Base-by-base conservation (phyloP, 2,888 invertebrate genomes). In the Eupithecia abbreviata region DNA sequence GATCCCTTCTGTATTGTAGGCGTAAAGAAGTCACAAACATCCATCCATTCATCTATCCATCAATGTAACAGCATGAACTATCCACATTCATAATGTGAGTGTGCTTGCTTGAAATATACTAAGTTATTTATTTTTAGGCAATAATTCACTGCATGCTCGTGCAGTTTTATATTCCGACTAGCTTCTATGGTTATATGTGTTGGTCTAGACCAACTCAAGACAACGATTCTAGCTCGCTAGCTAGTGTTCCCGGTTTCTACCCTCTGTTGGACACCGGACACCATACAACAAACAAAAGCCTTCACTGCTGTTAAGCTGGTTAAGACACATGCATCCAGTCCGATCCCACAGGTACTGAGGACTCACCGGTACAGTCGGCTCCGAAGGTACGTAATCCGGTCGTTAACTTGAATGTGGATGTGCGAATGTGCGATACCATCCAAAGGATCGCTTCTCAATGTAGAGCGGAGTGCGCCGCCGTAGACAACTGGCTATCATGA, bases 361-460 rank as follows among this genome's bases (percentile, higher is more conserved):
- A 10, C 18, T 58, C 58, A 1, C 58, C 2, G 58, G 55, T n/a
- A 58, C 58, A 10, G 58, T 10, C 58, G 18, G 18, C 58, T 18
- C 9, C 58, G 15, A 0, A 55, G 55, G 55, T 2, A 18, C 10
- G 58, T 58, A 10, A 18, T 55, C 55, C 55, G 55, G 55, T 55
- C 58, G 58, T 58, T 58, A 18, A 18, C 58, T 55, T 58, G 18
- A 30, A 30, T 62, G 62, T 62, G 62, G 30, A 62, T 18, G 62
- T 30, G 62, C 62, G 62, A 30, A 58, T 58, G 55, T 18, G 55
- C 55, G 55, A 58, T 58, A 58, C 9, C 62, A 62, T 62, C 62
- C 62, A 30, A 18, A 62, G 62, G 62, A 62, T 5, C 10, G 62
- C 62, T 62, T 10, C 62, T 58, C 18, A 2, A 30, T 10, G 62